Conservation (phyloP, 2,888 invertebrate genomes). For the Linnaemya tessellans region DNA sequence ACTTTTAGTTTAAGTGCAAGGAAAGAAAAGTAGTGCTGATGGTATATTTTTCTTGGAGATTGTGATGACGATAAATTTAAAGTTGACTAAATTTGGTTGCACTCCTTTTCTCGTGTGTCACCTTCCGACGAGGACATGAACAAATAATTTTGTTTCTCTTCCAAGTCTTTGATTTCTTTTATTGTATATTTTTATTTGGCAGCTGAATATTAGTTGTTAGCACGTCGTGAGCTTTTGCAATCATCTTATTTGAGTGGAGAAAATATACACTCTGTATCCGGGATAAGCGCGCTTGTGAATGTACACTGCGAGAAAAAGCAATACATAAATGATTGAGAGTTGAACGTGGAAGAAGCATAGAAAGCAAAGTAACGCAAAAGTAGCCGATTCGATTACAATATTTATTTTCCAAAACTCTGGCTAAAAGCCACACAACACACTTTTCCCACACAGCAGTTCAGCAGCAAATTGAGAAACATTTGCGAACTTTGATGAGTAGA, state of each 20-base stretch:
- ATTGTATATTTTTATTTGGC: not conserved
- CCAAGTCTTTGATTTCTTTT: not conserved
- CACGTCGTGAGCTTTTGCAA: constrained; percentile 42
- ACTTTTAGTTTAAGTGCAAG: not conserved
- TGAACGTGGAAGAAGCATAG: too few species aligned
- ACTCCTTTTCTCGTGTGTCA: constrained; percentile 60
- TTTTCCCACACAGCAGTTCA: not conserved
- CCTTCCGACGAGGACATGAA: constrained; percentile 30
- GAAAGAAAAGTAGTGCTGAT: constrained; percentile 1
- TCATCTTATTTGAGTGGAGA: constrained; percentile 23
- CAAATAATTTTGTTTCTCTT: constrained; percentile 51
- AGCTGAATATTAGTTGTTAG: constrained; percentile 9
- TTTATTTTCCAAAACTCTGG: not conserved
- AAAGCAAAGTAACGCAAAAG: not conserved
- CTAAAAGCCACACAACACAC: not conserved
- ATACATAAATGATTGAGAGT: not conserved
- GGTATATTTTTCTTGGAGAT: constrained; percentile 74
- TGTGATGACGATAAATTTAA: constrained; percentile 82
- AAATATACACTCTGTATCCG: not conserved
- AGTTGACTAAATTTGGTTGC: constrained; percentile 81
- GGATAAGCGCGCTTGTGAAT: not conserved
- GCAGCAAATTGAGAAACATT: not conserved
- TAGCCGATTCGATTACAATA: not conserved
- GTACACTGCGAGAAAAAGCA: constrained; percentile 14
- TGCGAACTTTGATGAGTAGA: not conserved